These are phyloP conservation scores for Coenonympha glycerion DNA, from an alignment of 2,888 invertebrate species.

Conservation along the genomic window DNA sequence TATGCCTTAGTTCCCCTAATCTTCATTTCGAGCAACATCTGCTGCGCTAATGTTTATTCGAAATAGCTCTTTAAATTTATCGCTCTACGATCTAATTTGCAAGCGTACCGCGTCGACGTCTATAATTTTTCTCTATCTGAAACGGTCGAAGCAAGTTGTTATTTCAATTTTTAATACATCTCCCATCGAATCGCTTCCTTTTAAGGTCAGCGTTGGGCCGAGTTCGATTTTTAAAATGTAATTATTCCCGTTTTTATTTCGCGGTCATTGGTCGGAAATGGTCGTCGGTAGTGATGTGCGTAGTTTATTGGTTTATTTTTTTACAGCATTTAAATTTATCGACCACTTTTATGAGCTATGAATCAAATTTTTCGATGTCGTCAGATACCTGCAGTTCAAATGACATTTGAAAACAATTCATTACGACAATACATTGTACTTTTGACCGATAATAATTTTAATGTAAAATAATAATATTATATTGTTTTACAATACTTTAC, in stretches of 20 bases:
- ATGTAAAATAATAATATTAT: background rate
- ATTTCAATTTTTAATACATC: conserved; percentile 69
- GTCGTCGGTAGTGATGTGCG: conserved; percentile 16
- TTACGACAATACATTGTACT: too few relatives aligned
- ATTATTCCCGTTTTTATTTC: conserved; percentile 43
- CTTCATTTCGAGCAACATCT: conserved; percentile 72
- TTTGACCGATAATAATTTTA: background rate
- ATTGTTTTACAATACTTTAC: too few relatives aligned
- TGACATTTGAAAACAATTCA: background rate
- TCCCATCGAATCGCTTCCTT: conserved; percentile 56
- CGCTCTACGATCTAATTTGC: conserved; percentile 62
- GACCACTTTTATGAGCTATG: conserved; percentile 9
- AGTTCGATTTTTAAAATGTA: conserved; percentile 43
- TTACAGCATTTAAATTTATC: conserved; percentile 17
- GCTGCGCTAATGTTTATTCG: conserved; percentile 66
- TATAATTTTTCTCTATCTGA: conserved; percentile 54
- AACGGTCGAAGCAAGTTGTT: conserved; percentile 63
- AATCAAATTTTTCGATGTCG: conserved; percentile 4
- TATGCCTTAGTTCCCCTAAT: conserved; percentile 76
- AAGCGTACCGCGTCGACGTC: conserved; percentile 42
- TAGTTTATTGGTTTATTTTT: conserved; percentile 13
- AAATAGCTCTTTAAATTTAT: conserved; percentile 69
- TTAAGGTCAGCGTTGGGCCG: conserved; percentile 55
- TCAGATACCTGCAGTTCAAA: background rate
- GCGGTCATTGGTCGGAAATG: conserved; percentile 45